phyloP scores from a whole-genome alignment of 2,888 invertebrate species.

The Cryptophagus acutangulus region DNA sequence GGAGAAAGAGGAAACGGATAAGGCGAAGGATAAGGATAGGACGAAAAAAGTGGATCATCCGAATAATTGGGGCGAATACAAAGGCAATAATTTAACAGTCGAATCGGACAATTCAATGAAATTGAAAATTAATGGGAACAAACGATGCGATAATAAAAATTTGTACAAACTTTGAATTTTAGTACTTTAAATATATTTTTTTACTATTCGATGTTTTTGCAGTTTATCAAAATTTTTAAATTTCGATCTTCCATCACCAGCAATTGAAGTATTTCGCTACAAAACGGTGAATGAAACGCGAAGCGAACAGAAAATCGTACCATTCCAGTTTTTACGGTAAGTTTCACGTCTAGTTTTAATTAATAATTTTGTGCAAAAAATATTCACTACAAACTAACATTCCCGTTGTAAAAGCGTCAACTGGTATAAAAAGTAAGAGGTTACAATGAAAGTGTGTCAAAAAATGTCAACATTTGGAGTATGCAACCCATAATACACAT shows the following conservation, averaged over 20 bases:
- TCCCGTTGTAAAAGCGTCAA: too few species aligned
- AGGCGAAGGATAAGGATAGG: not conserved
- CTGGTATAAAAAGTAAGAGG: too few species aligned
- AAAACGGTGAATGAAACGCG: conserved; percentile 28
- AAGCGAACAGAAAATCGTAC: conserved; percentile 30
- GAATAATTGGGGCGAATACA: conserved; percentile 34
- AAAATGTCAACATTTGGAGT: too few species aligned
- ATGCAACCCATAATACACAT: too few species aligned
- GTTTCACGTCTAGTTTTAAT: conserved; percentile 8
- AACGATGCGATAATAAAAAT: conserved; percentile 2
- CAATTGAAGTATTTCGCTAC: conserved; percentile 30
- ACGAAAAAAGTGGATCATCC: conserved; percentile 25
- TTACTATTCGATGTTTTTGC: conserved; percentile 14
- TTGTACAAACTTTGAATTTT: not conserved
- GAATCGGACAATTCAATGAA: conserved; percentile 23
- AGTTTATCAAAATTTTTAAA: conserved; percentile 22
- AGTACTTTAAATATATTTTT: not conserved
- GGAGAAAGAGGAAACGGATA: conserved; percentile 11
- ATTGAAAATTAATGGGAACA: conserved; percentile 20
- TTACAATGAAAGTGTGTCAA: too few species aligned
- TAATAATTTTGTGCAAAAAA: conserved; percentile 1
- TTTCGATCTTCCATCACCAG: conserved; percentile 33
- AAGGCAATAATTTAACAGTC: conserved; percentile 19
- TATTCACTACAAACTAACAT: too few species aligned
- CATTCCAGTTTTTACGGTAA: conserved; percentile 37